A percentile compares a stretch with the other conserved stretches of the same genome.
These are phyloP conservation scores for Lophotriccus pileatus DNA, from an alignment of 2,797 vertebrate species.

Conservation along the genomic window DNA sequence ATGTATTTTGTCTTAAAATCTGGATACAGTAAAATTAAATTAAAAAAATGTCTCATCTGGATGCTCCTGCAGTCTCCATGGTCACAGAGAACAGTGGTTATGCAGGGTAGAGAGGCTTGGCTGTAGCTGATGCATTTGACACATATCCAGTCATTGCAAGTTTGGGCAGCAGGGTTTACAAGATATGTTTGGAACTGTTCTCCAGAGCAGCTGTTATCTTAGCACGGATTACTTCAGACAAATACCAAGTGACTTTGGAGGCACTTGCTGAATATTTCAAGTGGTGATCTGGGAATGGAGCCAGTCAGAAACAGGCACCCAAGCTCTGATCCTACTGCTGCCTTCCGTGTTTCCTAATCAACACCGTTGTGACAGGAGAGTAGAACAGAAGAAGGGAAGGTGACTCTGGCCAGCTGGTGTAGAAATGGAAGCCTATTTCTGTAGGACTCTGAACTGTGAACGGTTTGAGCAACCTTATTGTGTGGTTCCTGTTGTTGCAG, in stretches of 20 bases:
- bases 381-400: background rate
- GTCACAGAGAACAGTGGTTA: background rate
- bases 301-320: background rate
- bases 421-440: background rate
- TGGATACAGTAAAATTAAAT: background rate
- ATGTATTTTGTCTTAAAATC: background rate
- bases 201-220: background rate
- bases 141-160: background rate
- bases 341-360: background rate
- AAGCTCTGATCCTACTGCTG: background rate
- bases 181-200: background rate
- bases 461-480: background rate
- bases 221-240: background rate
- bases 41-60: background rate
- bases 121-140: background rate
- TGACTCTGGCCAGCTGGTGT: background rate
- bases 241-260: background rate
- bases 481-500: conserved; percentile 49
- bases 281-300: background rate
- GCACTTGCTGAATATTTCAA: background rate
- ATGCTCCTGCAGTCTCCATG: background rate
- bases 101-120: background rate
- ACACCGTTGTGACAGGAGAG: background rate
- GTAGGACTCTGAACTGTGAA: background rate
- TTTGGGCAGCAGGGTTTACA: background rate